Evolutionary conservation across 2,888 invertebrate genomes (phyloP).

Genomic region (Drosophila diplacantha): DNA sequence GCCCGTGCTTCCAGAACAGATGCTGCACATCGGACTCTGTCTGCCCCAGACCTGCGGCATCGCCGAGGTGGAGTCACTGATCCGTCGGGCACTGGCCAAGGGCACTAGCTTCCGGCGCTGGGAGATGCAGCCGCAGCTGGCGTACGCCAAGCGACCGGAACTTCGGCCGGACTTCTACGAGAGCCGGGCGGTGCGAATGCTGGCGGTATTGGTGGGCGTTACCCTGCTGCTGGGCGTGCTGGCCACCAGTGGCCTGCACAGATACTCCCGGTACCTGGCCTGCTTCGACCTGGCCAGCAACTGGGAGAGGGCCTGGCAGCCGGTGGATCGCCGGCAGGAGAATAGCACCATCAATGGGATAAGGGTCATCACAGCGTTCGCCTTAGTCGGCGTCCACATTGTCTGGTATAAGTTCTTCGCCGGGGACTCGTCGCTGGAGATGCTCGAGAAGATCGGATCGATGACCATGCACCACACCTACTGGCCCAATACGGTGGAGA

Average conservation of each 20-base stretch:
- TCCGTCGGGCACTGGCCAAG: slow-evolving; percentile 8
- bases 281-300: slow-evolving; percentile 42
- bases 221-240: slow-evolving; percentile 28
- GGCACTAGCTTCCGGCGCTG: not conserved
- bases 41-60: slow-evolving; percentile 38
- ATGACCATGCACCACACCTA: slow-evolving; percentile 17
- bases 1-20: not conserved
- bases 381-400: slow-evolving; percentile 34
- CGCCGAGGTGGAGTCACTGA: slow-evolving; percentile 30
- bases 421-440: slow-evolving; percentile 15
- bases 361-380: slow-evolving; percentile 38
- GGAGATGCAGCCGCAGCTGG: slow-evolving; percentile 31
- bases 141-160: slow-evolving; percentile 38
- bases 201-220: not conserved
- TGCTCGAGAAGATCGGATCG: not conserved
- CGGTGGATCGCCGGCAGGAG: slow-evolving; percentile 16
- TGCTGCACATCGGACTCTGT: slow-evolving; percentile 51
- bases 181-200: slow-evolving; percentile 7
- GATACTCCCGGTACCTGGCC: slow-evolving; percentile 6
- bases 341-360: slow-evolving; percentile 49
- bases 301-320: slow-evolving; percentile 37
- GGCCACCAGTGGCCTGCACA: not conserved
- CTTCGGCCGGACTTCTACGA: slow-evolving; percentile 1
- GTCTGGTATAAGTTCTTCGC: slow-evolving; percentile 35
- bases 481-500: slow-evolving; percentile 32